Evolutionary conservation across 2,797 vertebrate species (phyloP).

Genomic region (Pogoniulus pusillus): DNA sequence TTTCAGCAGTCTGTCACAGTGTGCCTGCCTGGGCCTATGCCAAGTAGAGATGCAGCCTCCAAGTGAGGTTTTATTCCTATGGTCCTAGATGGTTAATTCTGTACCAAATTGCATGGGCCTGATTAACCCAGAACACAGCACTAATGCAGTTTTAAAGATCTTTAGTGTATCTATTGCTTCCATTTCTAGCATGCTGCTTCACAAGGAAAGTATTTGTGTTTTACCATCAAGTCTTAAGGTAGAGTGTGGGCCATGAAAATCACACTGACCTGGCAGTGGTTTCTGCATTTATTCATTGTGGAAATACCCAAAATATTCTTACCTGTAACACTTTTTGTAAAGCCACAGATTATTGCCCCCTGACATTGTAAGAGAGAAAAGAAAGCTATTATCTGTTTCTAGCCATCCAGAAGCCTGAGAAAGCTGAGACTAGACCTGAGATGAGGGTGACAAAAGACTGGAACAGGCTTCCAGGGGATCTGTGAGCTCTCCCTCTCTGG

Average conservation of each 20-base stretch:
- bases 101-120: conserved; percentile 20
- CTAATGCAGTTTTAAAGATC: conserved; percentile 43
- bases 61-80: conserved; percentile 37
- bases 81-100: conserved; percentile 58
- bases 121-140: conserved; percentile 34
- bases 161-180: conserved; percentile 18
- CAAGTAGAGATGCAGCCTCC: conserved; percentile 37
- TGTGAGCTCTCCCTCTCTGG: no score
- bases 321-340: neutral
- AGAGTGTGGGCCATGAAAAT: neutral
- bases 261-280: neutral
- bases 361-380: neutral
- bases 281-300: neutral
- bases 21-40: conserved; percentile 32
- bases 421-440: neutral
- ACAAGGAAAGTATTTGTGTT: neutral
- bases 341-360: neutral
- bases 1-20: conserved; percentile 35
- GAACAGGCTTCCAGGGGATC: no score
- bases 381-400: neutral
- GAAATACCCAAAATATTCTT: neutral
- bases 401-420: neutral
- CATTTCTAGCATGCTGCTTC: neutral
- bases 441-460: no score
- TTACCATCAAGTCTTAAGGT: neutral